Base-by-base conservation (phyloP, 2,113 vertebrate genomes). In the Myotis yumanensis region DNA sequence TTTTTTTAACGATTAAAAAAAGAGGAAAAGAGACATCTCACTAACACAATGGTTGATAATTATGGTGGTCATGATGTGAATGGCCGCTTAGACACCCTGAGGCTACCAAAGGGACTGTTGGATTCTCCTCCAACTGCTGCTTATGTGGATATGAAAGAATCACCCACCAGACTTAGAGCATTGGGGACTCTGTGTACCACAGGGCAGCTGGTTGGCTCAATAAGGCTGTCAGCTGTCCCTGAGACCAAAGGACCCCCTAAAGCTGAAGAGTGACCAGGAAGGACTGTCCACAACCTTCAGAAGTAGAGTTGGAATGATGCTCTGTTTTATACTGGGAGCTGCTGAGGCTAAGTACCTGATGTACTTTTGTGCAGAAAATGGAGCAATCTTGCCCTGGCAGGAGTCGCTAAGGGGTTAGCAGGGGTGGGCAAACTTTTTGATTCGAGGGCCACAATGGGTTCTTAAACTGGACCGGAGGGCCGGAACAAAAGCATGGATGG, bases 181-280 rank as follows among this genome's bases (percentile, higher is more conserved):
- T 84, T 88, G 69, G 95, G 95, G 96, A 95, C 95, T 90, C 7
- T 86, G 82, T 59, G 57, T 95, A 90, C 95, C 92, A 71, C 85
- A 95, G 95, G 96, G 96, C 96, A 96, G 92, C 94, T 97, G 96
- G 95, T 90, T 96, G 94, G 76, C 96, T 95, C 95, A 88, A 95
- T 95, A 95, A 95, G 95, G 90, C 93, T 96, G 91, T 93, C 96
- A 95, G 95, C 96, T 96, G 94, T 96, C 85, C 86, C 94, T 94
- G 95, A 76, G 90, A 90, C 43, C 40, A 64, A 90, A 43, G 59
- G 81, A 59, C 48, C 17, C 86, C 85, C 76, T 25, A 88, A 94
- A 81, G 40, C 87, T 73, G 71, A 87, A 62, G 85, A 91, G 57
- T 93, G 40, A 84, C 75, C 76, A 22, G 22, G 62, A 64, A 93